Evolutionary conservation across 2,113 vertebrate species (phyloP), one percentile per base, ranked within the genome.

Genomic region (Hoplias malabaricus): DNA sequence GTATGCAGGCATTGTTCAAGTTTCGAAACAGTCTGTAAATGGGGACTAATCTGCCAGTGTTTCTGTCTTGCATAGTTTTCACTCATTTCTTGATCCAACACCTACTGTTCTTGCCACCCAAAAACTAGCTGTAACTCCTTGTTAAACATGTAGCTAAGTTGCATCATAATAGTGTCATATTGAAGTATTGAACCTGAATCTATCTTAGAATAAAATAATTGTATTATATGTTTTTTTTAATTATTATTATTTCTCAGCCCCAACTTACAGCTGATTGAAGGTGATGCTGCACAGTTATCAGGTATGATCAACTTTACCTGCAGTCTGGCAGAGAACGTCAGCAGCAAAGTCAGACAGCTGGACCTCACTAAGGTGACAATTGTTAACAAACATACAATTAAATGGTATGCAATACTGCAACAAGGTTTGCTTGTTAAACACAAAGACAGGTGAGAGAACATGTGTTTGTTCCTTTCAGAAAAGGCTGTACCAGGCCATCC

Each of bases 271-370:
- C 78, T 99, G 75, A 99, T 99, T 1, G 96, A 95, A 86, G 97
- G 95, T 77, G 98, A 99, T 68, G 96, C 98, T 69, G 94, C 94
- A 84, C 98, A 99, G 82, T 77, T 99, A 75, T 95, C 95, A 0
- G 96, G 97, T 57, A 99, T 97, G 96, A 98, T 99, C 88, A 95
- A 92, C 27, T 99, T 99, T 82, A 99, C 98, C 46, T 99, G 96
- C 82, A 99, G 93, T 86, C 90, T 99, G 84, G 98, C 98, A 0
- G 97, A 99, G 86, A 98, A 98, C 0, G 96, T 99, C 79, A 99
- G 97, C 86, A 94, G 94, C 31, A 99, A 99, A 93, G 98, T 99
- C 79, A 90, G 97, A 46, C 97, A 99, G 89, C 93, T 99, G 1
- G 98, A 99, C 87, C 91, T 99, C 19, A 97, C 97, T 66, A 99